Conservation (phyloP, 2,797 vertebrate genomes). For the Acipenser transmontanus region DNA sequence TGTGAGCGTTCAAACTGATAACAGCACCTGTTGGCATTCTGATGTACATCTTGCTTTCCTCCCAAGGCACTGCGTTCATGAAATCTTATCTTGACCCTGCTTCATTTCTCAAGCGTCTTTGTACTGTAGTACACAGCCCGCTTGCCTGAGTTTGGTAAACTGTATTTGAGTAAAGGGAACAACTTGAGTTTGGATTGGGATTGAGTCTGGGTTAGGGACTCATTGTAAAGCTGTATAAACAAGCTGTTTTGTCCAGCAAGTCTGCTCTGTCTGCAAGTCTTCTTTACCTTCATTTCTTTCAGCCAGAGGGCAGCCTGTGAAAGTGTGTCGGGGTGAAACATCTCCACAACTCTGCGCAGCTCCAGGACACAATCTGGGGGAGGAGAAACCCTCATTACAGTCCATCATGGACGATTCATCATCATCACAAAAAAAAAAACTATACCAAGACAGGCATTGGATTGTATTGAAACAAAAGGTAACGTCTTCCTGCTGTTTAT, state of each 20-base stretch:
- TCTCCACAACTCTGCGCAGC: conserved; percentile 22
- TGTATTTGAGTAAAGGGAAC: no score
- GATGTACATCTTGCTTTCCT: no score
- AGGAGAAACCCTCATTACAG: neutral
- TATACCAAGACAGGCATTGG: neutral
- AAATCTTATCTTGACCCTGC: no score
- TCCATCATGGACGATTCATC: neutral
- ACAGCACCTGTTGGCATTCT: no score
- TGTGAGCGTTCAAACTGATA: no score
- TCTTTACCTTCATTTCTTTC: conserved; percentile 29
- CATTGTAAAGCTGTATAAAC: neutral
- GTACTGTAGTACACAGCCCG: no score
- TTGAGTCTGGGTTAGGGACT: no score
- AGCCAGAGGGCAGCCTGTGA: conserved; percentile 19
- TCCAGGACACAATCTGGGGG: conserved; percentile 29
- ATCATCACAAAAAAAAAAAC: neutral
- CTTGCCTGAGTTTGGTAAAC: no score
- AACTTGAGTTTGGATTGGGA: no score
- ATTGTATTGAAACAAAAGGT: neutral
- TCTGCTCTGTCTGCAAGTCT: neutral
- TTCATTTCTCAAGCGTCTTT: no score
- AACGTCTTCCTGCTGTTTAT: neutral
- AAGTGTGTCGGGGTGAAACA: conserved; percentile 15
- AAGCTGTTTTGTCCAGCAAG: neutral
- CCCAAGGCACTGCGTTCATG: no score